Base-by-base conservation (phyloP, 2,113 vertebrate genomes). In the Thermophis baileyi region DNA sequence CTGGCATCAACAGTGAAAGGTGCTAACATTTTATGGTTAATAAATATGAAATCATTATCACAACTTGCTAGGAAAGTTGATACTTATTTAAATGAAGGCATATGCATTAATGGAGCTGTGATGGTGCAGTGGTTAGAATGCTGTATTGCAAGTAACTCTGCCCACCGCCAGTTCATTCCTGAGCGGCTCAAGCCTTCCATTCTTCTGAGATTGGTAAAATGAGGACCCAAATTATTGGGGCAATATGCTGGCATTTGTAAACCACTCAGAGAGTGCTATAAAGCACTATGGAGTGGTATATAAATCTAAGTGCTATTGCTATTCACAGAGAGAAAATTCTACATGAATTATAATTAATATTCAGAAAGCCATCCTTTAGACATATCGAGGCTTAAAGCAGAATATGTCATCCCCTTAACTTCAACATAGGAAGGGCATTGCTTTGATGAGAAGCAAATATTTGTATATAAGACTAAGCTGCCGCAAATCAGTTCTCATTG, bases 21-120 rank as follows among this genome's bases (percentile, higher is more conserved):
- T n/a, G n/a, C n/a, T n/a, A n/a, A 50, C 27, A 47, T 60, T 93
- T 91, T 49, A 46, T n/a, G 91, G 46, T 55, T 4, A 92, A 95
- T 30, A 91, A 0, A 87, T n/a, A 69, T 9, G 0, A 90, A 69
- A n/a, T 93, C 74, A 54, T 91, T 74, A 55, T 25, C 87, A 27
- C 81, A 92, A 27, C 18, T 49, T n/a, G 10, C 1, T 44, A 90
- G 55, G 92, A 12, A 18, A 25, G 35, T 96, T 91, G 4, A 11
- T 88, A 35, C 14, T 57, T 85, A 90, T 8, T 85, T 0, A 0
- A 89, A 91, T 30, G 22, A 4, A 18, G 93, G 54, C 54, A 55
- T 55, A 55, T 55, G 20, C 20, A 55, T 55, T 55, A 55, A 55
- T 24, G 54, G 6, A 55, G 54, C 20, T 55, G 54, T 24, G 54